These are phyloP conservation scores for Laterallus jamaicensis DNA, from an alignment of 2,113 vertebrate species.

Conservation along the genomic window DNA sequence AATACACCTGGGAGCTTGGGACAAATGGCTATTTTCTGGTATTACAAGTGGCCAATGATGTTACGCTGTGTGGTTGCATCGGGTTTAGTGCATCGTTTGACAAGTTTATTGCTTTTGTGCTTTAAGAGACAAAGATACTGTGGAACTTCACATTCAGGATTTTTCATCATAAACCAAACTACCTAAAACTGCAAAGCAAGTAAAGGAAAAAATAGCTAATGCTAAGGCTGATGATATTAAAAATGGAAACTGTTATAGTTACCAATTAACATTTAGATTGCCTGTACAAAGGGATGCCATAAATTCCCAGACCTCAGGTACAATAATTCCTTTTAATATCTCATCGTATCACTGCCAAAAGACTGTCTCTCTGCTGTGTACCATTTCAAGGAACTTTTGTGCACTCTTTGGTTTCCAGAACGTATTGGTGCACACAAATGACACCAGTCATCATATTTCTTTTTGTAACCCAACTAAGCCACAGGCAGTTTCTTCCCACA, in stretches of 20 bases:
- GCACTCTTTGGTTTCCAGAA: background rate
- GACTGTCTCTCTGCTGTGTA: background rate
- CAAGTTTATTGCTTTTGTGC: conserved; percentile 3
- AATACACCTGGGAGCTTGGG: background rate
- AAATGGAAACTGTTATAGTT: conserved; percentile 17
- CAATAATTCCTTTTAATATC: conserved; percentile 36
- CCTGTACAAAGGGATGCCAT: conserved; percentile 37
- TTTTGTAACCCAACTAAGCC: background rate
- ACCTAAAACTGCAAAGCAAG: conserved; percentile 16
- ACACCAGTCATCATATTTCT: background rate
- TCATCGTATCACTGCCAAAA: background rate
- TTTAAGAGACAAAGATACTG: background rate
- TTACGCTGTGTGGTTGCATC: background rate
- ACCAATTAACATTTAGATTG: conserved; percentile 65
- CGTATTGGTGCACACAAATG: background rate
- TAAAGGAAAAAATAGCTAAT: conserved; percentile 7
- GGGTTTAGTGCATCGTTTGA: background rate
- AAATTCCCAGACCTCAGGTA: conserved; percentile 25
- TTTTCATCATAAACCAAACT: conserved; percentile 28
- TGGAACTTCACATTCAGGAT: background rate
- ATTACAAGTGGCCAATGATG: background rate
- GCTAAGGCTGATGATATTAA: conserved; percentile 25
- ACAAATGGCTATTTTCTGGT: background rate
- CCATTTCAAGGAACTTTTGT: background rate
- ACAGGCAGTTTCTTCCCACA: background rate